Percentiles rank a stretch among this genome's conserved stretches.
phyloP scores from a whole-genome alignment of 2,797 vertebrate species.

The Urocyon cinereoargenteus region DNA sequence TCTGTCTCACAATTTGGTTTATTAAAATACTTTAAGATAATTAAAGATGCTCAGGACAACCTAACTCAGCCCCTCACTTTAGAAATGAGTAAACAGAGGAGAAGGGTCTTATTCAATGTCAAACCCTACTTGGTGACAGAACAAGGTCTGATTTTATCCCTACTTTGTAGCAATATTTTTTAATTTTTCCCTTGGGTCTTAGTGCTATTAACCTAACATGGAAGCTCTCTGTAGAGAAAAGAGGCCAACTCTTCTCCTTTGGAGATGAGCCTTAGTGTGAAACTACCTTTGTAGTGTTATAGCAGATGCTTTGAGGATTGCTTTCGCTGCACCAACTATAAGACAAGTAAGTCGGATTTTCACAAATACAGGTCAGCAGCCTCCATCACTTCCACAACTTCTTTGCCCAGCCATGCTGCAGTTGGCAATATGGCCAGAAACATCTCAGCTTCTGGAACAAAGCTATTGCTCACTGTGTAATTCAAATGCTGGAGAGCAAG shows the following conservation, averaged over 20 bases:
- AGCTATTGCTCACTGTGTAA: background rate
- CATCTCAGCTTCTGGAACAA: background rate
- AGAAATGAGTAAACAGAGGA: background rate
- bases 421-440: background rate
- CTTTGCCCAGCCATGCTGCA: background rate
- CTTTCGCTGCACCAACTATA: background rate
- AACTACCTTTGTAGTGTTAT: background rate
- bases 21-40: background rate
- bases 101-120: background rate
- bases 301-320: background rate
- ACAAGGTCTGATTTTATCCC: background rate
- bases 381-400: fast-evolving
- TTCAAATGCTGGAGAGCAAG: background rate
- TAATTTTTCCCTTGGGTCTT: background rate
- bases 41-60: background rate
- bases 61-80: background rate
- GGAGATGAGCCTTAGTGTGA: background rate
- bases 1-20: background rate
- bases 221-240: background rate
- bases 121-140: background rate
- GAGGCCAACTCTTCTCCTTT: background rate
- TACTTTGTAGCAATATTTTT: background rate
- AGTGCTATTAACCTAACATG: background rate
- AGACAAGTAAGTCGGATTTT: background rate
- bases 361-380: background rate